Conservation (phyloP, 2,113 vertebrate genomes). For the Nannospalax galili region DNA sequence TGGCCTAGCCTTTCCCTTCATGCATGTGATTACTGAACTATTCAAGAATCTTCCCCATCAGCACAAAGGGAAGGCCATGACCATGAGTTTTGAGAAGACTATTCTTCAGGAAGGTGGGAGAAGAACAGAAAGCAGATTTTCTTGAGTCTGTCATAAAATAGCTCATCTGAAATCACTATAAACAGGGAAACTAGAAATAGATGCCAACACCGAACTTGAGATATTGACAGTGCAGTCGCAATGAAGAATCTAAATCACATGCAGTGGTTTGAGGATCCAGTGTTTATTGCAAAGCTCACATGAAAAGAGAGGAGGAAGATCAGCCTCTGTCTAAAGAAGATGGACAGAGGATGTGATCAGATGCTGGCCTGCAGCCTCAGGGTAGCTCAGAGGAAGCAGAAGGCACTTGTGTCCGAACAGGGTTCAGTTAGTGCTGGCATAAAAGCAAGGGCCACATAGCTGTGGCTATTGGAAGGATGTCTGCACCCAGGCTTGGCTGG, state of each 20-base stretch:
- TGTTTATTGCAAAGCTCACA: not conserved
- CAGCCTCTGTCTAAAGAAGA: accelerated
- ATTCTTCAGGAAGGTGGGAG: not conserved
- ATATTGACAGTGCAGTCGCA: not conserved
- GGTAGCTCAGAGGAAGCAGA: not conserved
- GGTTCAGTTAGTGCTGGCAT: not conserved
- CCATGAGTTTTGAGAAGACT: not conserved
- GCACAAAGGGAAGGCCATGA: not conserved
- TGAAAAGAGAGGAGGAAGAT: not conserved
- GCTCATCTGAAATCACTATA: not conserved
- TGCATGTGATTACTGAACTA: not conserved
- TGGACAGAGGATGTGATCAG: not conserved
- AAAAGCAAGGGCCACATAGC: not conserved
- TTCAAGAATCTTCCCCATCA: not conserved
- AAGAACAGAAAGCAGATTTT: not conserved
- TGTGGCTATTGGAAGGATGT: not conserved
- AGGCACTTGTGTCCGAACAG: not conserved
- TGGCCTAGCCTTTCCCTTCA: not conserved
- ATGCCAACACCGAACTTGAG: not conserved
- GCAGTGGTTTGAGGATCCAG: not conserved
- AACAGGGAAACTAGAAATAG: constrained; percentile 8
- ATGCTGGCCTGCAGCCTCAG: not conserved
- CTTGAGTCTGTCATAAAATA: not conserved
- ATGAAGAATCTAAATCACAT: not conserved
- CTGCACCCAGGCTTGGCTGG: not conserved